Evolutionary conservation across 2,797 vertebrate genomes (phyloP).

Genomic region (Loris lydekkerianus): DNA sequence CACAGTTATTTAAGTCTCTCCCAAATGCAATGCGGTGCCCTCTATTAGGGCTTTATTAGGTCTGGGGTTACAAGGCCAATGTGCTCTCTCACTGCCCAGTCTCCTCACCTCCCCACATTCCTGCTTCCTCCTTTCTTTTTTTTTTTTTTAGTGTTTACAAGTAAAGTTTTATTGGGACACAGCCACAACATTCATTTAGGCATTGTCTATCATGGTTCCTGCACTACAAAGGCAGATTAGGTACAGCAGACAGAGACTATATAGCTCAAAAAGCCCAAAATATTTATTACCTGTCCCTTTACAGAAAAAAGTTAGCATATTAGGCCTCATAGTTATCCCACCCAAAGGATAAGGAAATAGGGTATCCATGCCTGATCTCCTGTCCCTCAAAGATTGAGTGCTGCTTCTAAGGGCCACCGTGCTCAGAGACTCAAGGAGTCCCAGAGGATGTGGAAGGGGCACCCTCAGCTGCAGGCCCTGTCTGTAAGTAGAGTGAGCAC

Average conservation of each 20-base stretch:
- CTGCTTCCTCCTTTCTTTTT: no score
- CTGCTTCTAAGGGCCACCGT: neutral
- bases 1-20: neutral
- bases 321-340: neutral
- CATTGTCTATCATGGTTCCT: neutral
- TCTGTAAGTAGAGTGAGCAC: rapidly evolving
- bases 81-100: neutral
- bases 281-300: neutral
- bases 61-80: neutral
- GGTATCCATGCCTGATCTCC: neutral
- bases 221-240: neutral
- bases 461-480: rapidly evolving
- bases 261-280: neutral
- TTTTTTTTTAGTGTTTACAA: neutral
- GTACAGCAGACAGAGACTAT: neutral
- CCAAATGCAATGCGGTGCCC: neutral
- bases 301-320: neutral
- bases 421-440: neutral
- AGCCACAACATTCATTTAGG: neutral
- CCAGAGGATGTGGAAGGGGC: neutral
- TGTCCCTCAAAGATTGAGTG: neutral
- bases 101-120: neutral
- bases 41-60: neutral
- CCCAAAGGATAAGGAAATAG: neutral
- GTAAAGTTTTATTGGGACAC: neutral